phyloP scores from a whole-genome alignment of 2,113 vertebrate genomes.

The Ageneiosus marmoratus region DNA sequence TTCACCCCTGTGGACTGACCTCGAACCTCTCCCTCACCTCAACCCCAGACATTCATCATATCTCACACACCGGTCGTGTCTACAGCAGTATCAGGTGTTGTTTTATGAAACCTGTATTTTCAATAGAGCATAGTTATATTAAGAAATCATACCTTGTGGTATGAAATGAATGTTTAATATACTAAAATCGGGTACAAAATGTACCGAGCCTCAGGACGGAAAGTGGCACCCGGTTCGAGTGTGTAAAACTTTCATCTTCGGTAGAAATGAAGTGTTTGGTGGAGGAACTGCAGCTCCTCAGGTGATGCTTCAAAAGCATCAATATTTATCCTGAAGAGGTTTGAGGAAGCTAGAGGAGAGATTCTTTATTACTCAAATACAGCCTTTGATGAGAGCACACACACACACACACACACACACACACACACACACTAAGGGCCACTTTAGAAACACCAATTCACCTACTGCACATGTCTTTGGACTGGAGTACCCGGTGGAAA shows the following conservation, averaged over 20 bases:
- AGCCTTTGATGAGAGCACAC: slow-evolving; percentile 44
- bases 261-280: slow-evolving; percentile 22
- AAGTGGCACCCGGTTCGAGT: not conserved
- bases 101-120: too few relatives aligned
- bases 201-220: not conserved
- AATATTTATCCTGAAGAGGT: slow-evolving; percentile 33
- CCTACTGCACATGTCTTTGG: too few relatives aligned
- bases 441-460: too few relatives aligned
- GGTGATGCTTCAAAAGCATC: slow-evolving; percentile 38
- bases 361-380: slow-evolving; percentile 50
- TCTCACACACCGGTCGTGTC: not conserved
- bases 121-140: too few relatives aligned
- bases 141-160: too few relatives aligned
- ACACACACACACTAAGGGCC: too few relatives aligned
- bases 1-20: too few relatives aligned
- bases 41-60: not conserved
- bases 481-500: too few relatives aligned
- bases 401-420: too few relatives aligned
- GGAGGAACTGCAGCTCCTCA: not conserved
- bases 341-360: slow-evolving; percentile 9
- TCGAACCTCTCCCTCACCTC: too few relatives aligned
- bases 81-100: too few relatives aligned
- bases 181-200: not conserved
- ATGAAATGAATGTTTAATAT: too few relatives aligned
- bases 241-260: not conserved